Base-by-base conservation (phyloP, 2,888 invertebrate species). In the Odontomyia ornata region DNA sequence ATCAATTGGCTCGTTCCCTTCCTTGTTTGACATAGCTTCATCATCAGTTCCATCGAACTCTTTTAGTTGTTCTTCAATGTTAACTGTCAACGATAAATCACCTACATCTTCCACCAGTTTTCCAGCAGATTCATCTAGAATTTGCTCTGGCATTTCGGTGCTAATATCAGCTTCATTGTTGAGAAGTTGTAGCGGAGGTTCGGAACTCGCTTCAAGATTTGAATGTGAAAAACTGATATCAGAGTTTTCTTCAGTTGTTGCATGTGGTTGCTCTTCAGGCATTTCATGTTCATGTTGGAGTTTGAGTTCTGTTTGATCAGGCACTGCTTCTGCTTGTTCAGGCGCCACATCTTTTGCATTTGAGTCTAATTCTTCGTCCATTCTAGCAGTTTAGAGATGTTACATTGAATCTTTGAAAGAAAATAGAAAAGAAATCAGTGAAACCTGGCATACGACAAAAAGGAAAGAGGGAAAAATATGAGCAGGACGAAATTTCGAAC, bases 31-130 rank as follows among this genome's bases (percentile, higher is more conserved):
- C 23, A 77, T n/a, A n/a, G 4, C 78, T 64, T 76, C 80, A 67
- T 73, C 79, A 71, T 79, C 77, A 67, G 81, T 80, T 60, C 81
- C 76, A 73, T 80, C 79, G 78, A 78, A 80, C 64, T 80, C 79
- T 77, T 75, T 79, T 75, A 78, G 43, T 69, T 80, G 77, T 43
- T 77, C 73, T 46, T 76, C 77, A 57, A 79, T 79, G 52, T 79
- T 79, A 2, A 30, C 69, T 9, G 36, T 76, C 1, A 76, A 46
- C 64, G 69, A 25, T 1, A 25, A 25, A 13, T 72, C 76, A 60
- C 77, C 75, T 57, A 79, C 77, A 23, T 77, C 77, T 27, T 80
- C 80, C 7, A 75, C 77, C n/a, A 73, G 72, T 11, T 80, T 77
- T n/a, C 52, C 27, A 15, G 64, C 18, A 13, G 62, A n/a, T 62